phyloP scores from a whole-genome alignment of 2,113 vertebrate species.

The Mugil cephalus region DNA sequence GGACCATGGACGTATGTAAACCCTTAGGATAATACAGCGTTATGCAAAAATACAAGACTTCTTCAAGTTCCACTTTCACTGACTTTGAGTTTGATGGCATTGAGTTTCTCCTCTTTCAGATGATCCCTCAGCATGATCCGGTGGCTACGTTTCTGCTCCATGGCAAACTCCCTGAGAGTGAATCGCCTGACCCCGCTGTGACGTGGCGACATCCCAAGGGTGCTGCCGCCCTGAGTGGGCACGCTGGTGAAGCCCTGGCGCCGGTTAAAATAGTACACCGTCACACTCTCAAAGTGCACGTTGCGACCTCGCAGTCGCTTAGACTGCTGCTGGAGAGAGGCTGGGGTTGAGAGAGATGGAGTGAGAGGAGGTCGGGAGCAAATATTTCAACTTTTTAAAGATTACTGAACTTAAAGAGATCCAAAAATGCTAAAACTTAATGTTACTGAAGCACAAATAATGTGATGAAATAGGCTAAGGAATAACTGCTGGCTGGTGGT shows the following conservation, averaged over 20 bases:
- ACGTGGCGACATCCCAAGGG: conserved; percentile 92
- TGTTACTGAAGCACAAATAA: too few species aligned
- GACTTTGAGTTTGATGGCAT: conserved; percentile 91
- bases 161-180: conserved; percentile 91
- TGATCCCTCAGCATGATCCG: conserved; percentile 92
- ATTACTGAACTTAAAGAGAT: too few species aligned
- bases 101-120: conserved; percentile 93
- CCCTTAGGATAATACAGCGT: not conserved
- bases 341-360: conserved; percentile 19
- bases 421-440: too few species aligned
- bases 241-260: conserved; percentile 95
- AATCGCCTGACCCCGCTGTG: conserved; percentile 92
- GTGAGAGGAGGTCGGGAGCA: too few species aligned
- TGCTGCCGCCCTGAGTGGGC: conserved; percentile 96
- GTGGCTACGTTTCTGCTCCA: conserved; percentile 92
- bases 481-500: too few species aligned
- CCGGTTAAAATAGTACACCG: conserved; percentile 94
- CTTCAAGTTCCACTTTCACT: conserved; percentile 37
- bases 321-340: conserved; percentile 88
- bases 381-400: too few species aligned
- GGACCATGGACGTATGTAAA: not conserved
- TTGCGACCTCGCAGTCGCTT: conserved; percentile 90
- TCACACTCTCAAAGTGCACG: conserved; percentile 94
- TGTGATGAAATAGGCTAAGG: too few species aligned
- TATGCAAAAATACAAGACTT: not conserved